Base-by-base conservation (phyloP, 2,113 vertebrate species). In the Desmodus rotundus region DNA sequence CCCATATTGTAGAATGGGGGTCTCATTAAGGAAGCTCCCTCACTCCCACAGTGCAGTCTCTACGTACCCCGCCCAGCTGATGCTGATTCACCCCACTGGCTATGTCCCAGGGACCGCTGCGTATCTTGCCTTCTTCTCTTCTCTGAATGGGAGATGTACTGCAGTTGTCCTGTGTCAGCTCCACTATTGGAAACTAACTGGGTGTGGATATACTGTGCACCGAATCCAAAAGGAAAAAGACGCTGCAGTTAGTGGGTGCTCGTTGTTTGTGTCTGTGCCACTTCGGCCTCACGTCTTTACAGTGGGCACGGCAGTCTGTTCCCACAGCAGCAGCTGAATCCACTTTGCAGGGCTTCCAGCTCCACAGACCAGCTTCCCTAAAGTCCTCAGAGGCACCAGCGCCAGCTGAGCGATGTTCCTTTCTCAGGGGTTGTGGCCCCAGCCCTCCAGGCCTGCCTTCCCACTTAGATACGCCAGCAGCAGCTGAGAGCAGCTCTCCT, bases 361-460 rank as follows among this genome's bases (percentile, higher is more conserved):
- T 38, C 3, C 36, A 56, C 7, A 11, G 54, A 73, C 19, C 63
- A 56, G 2, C 31, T 52, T 76, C 28, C 28, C 0, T 52, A n/a
- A 3, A 45, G 63, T 3, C 41, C 13, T 26, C 28, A 43, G 33
- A 85, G 61, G 33, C 22, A 47, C n/a, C 20, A 68, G 17, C 9
- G 24, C 9, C 6, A 78, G 14, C 36, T 87, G 61, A 73, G 33
- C 4, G 31, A 80, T n/a, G 22, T 19, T 20, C 28, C 20, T 86
- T 77, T 19, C 36, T 82, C 15, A 86, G 67, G 36, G 43, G 14
- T 52, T 14, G 45, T 22, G 6, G 19, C n/a, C 20, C 14, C 38
- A 73, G 12, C 3, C 19, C 24, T 5, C 0, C 3, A 86, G 28
- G 43, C n/a, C n/a, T 7, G 33, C 15, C 3, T 4, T 14, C 41